These are phyloP conservation scores for Australoheros facetus DNA, from an alignment of 2,797 vertebrate species.

Conservation along the genomic window DNA sequence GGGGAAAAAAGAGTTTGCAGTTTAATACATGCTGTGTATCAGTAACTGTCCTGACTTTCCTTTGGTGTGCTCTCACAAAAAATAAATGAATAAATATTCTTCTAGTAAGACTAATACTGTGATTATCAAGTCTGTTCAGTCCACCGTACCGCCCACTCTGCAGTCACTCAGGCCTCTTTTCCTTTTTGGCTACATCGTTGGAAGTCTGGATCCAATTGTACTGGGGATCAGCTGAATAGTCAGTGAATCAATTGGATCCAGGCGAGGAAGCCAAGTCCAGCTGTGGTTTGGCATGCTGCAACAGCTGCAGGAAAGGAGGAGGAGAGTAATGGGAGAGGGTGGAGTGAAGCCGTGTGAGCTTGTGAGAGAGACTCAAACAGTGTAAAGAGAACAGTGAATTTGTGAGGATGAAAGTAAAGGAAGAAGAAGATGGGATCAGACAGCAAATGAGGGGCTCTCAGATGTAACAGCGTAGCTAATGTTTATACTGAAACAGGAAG, in stretches of 20 bases:
- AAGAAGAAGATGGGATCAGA: conserved; percentile 35
- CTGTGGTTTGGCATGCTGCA: conserved; percentile 53
- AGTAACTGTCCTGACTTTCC: background rate
- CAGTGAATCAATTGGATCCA: conserved; percentile 53
- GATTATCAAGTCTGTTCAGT: conserved; percentile 15
- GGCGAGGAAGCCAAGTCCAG: conserved; percentile 47
- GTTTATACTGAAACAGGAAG: conserved; percentile 68
- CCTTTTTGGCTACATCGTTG: conserved; percentile 11
- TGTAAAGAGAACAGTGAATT: conserved; percentile 5
- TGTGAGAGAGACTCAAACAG: background rate
- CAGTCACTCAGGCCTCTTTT: conserved; percentile 9
- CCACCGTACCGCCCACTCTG: background rate
- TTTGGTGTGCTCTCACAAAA: background rate
- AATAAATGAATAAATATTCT: background rate
- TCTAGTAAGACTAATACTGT: background rate
- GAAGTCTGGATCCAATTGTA: conserved; percentile 51
- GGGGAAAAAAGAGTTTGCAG: background rate
- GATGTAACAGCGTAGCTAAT: conserved; percentile 19
- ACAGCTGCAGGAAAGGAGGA: conserved; percentile 33
- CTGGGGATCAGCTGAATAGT: conserved; percentile 45
- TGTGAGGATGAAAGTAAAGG: conserved; percentile 35
- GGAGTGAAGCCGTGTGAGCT: background rate
- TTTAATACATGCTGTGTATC: background rate
- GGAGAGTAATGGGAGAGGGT: conserved; percentile 1
- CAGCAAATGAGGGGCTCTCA: conserved; percentile 7